Conservation (phyloP, 1,140 invertebrate species). For the Heterodera schachtii region DNA sequence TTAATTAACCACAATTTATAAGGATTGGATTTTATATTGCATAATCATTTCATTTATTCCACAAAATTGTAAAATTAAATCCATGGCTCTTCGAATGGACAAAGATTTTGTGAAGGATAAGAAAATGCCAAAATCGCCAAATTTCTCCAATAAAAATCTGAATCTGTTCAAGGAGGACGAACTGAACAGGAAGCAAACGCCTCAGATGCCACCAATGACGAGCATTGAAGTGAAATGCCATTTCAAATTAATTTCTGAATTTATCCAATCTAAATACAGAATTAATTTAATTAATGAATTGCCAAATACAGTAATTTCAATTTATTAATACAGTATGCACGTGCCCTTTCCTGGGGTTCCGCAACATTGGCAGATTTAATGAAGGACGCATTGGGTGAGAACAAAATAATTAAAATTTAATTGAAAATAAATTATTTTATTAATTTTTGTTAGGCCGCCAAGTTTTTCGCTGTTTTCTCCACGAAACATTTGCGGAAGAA, state of each 20-base stretch:
- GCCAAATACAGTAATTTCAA: background rate
- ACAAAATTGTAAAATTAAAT: background rate
- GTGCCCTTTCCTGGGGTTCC: conserved; percentile 56
- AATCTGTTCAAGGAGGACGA: background rate
- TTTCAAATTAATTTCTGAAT: too few species aligned
- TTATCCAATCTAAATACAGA: too few species aligned
- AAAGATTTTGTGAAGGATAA: background rate
- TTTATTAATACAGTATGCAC: conserved; percentile 55
- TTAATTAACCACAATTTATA: too few species aligned
- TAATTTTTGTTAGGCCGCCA: conserved; percentile 39
- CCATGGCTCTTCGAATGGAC: background rate
- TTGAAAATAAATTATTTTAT: too few species aligned
- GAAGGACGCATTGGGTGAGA: conserved; percentile 54
- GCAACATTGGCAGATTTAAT: conserved; percentile 57
- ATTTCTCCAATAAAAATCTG: background rate
- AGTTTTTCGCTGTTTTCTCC: conserved; percentile 59
- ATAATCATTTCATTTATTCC: too few species aligned
- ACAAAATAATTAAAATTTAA: too few species aligned
- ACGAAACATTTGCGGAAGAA: conserved; percentile 57
- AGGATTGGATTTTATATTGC: too few species aligned
- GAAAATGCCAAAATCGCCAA: background rate
- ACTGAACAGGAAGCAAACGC: background rate
- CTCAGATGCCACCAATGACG: background rate
- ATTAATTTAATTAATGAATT: background rate
- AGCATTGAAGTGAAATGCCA: background rate